Percentiles rank a stretch among this genome's conserved stretches.
Conservation (phyloP, 2,113 vertebrate species). For the Chamaea fasciata region DNA sequence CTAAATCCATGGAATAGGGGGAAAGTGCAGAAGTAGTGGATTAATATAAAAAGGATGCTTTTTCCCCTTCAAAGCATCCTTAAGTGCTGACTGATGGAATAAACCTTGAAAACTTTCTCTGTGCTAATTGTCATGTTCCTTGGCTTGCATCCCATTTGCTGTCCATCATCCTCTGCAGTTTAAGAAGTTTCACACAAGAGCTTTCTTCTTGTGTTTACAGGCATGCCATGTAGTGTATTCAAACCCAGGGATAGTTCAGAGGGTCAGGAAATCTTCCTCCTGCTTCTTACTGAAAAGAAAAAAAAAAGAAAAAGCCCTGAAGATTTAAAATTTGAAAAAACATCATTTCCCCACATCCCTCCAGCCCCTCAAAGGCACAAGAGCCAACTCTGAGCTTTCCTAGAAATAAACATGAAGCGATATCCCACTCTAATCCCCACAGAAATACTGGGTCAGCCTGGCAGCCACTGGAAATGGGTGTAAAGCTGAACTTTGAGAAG, state of each 20-base stretch:
- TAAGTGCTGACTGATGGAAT: slow-evolving; percentile 66
- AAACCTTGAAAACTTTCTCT: slow-evolving; percentile 61
- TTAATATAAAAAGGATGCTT: slow-evolving; percentile 61
- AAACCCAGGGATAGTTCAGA: slow-evolving; percentile 31
- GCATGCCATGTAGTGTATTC: slow-evolving; percentile 11
- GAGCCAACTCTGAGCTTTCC: slow-evolving; percentile 32
- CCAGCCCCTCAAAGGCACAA: slow-evolving; percentile 28
- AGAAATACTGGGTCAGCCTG: slow-evolving; percentile 3
- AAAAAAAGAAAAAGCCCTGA: neutral
- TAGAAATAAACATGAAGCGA: neutral
- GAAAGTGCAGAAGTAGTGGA: slow-evolving; percentile 51
- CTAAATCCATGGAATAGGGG: slow-evolving; percentile 49
- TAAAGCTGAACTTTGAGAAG: neutral
- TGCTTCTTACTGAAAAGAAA: neutral
- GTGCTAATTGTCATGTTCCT: slow-evolving; percentile 57
- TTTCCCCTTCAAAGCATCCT: slow-evolving; percentile 55
- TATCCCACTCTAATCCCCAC: slow-evolving; percentile 6
- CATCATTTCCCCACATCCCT: neutral
- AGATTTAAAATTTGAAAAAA: slow-evolving; percentile 33
- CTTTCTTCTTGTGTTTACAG: slow-evolving; percentile 52
- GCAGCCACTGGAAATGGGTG: neutral
- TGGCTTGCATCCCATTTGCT: slow-evolving; percentile 44
- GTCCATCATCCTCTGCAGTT: slow-evolving; percentile 30
- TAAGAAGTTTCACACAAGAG: slow-evolving; percentile 58
- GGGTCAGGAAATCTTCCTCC: slow-evolving; percentile 50